Percentiles rank a stretch among this genome's conserved stretches.
phyloP scores from a whole-genome alignment of 2,888 invertebrate species.

The Tromatobia lineatoria region DNA sequence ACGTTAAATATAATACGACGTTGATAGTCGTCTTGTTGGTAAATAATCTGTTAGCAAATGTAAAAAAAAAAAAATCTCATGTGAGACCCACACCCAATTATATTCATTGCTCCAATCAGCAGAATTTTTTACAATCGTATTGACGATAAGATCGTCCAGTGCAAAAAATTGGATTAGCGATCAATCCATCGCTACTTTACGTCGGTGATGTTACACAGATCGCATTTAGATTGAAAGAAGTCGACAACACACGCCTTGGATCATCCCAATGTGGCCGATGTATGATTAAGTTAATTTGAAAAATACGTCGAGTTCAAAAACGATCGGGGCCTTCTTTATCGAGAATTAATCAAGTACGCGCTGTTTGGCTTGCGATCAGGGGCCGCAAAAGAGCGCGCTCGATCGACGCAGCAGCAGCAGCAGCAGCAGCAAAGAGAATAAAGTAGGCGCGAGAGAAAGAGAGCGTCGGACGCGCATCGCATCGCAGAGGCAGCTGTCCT shows the following conservation, averaged over 20 bases:
- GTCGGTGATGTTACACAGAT: not conserved
- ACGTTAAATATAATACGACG: too few species aligned
- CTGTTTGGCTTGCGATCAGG: slow-evolving; percentile 23
- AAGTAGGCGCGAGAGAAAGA: slow-evolving; percentile 48
- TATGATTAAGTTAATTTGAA: slow-evolving; percentile 51
- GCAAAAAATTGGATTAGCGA: not conserved
- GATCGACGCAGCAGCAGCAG: slow-evolving; percentile 46
- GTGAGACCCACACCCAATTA: not conserved
- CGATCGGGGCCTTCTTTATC: slow-evolving; percentile 33
- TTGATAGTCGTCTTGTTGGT: too few species aligned
- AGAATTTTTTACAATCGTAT: not conserved
- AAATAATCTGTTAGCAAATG: not conserved
- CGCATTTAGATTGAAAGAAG: slow-evolving; percentile 14
- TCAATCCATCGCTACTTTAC: not conserved
- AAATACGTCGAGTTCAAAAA: slow-evolving; percentile 31
- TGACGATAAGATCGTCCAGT: not conserved
- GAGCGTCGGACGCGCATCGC: slow-evolving; percentile 33
- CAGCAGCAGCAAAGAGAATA: slow-evolving; percentile 38
- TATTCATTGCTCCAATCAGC: not conserved
- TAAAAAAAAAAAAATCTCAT: not conserved
- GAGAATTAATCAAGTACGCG: slow-evolving; percentile 58
- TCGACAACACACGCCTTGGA: not conserved
- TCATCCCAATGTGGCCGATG: not conserved
- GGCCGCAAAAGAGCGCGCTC: not conserved
- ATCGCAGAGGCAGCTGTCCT: slow-evolving; percentile 76